Conservation (phyloP, 2,797 vertebrate species). For the Tamandua tetradactyla region DNA sequence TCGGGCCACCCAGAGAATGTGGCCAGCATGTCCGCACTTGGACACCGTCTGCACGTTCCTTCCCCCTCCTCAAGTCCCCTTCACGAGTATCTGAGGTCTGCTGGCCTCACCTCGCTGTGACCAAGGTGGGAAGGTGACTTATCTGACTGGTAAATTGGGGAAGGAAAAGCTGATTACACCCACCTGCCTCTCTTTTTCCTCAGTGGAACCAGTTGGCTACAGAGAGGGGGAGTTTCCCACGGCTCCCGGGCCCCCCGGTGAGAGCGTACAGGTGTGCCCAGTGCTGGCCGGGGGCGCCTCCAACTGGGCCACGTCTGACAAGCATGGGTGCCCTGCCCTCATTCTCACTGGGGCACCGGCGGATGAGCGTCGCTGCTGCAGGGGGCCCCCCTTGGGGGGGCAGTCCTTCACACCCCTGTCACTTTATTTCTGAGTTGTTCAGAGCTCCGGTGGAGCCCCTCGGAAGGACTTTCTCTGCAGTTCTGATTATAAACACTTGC, state of each 20-base stretch:
- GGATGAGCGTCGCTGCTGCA: too few species aligned
- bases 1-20: too few species aligned
- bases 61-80: background rate
- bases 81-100: accelerated
- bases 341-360: background rate
- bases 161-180: background rate
- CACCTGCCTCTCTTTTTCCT: too few species aligned
- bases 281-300: background rate
- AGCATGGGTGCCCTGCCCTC: accelerated
- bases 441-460: background rate
- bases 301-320: background rate
- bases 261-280: too few species aligned
- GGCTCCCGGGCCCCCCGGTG: background rate
- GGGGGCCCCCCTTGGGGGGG: too few species aligned
- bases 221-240: background rate
- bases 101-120: background rate
- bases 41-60: accelerated
- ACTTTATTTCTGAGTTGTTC: background rate
- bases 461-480: accelerated
- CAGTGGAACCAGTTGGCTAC: background rate
- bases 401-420: background rate
- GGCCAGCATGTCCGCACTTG: too few species aligned
- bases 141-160: too few species aligned
- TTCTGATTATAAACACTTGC: background rate
- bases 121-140: background rate